Evolutionary conservation across 53 echinoderm and acorn worm genomes (phyloP).

Genomic region (Arbacia lixula): DNA sequence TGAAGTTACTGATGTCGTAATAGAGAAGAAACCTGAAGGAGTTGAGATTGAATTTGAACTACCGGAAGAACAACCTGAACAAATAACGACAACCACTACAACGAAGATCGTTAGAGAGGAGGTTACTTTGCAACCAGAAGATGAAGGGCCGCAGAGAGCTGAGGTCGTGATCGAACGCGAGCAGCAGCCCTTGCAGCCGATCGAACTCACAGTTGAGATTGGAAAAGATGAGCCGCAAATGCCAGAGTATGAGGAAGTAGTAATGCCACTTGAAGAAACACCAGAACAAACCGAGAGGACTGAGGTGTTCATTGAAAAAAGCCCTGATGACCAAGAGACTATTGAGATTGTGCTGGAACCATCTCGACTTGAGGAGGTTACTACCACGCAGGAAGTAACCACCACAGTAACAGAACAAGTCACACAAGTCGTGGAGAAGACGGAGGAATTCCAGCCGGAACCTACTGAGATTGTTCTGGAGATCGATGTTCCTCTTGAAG

Average conservation of each 20-base stretch:
- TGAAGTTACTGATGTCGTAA: constrained; percentile 65
- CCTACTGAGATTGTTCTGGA: constrained; percentile 29
- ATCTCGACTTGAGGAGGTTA: constrained; percentile 24
- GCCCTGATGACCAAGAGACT: constrained; percentile 34
- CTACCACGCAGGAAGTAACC: constrained; percentile 47
- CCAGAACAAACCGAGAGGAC: constrained; percentile 37
- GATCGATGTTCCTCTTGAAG: constrained; percentile 21
- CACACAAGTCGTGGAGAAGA: constrained; percentile 44
- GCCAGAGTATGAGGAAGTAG: constrained; percentile 70
- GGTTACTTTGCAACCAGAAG: constrained; percentile 24
- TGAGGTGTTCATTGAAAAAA: constrained; percentile 55
- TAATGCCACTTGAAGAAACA: constrained; percentile 63
- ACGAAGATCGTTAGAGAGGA: not conserved
- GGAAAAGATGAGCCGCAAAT: constrained; percentile 43
- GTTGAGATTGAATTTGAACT: constrained; percentile 42
- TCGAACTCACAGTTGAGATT: constrained; percentile 51
- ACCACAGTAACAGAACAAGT: constrained; percentile 66
- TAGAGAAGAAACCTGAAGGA: constrained; percentile 68
- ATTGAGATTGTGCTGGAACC: constrained; percentile 57
- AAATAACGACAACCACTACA: not conserved
- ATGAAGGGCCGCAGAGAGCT: constrained; percentile 65
- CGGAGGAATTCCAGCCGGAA: constrained; percentile 23
- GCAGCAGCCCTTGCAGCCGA: constrained; percentile 69
- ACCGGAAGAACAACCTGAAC: constrained; percentile 59
- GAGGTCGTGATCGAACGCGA: constrained; percentile 76